Base-by-base conservation (phyloP, 1,140 invertebrate species). In the Zaprionus africanus region DNA sequence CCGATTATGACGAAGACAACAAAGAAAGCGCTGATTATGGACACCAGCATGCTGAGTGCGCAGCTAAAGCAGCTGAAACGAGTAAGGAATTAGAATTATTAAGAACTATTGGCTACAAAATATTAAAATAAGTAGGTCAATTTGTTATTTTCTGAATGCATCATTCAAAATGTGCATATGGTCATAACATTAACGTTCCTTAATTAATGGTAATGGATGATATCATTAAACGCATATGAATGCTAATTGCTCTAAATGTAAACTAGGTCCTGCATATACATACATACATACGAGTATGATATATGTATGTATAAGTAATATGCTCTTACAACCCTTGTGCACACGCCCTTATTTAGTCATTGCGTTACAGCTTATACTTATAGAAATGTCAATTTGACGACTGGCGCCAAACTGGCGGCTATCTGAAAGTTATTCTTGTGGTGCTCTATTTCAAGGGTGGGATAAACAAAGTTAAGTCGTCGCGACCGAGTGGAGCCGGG, bases 31-130 rank as follows among this genome's bases (percentile, higher is more conserved):
- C 90, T 91, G 43, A 91, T 82, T 4, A 91, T 72, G 3, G 90
- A 91, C 6, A 91, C 46, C 0, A 91, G 76, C 51, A 91, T 76
- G 69, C 81, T 92, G 2, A 91, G 72, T 31, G 90, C 90, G 43
- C 90, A 91, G 53, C 64, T 91, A 51, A 87, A 90, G 80, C 90
- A 91, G 69, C 90, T 91, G 56, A n/a, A 79, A 80, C 0, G 41
- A 62, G 22, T 17, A n/a, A 54, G 11, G 4, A n/a, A n/a, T n/a
- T n/a, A n/a, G n/a, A n/a, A n/a, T n/a, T n/a, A n/a, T n/a, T n/a
- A n/a, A n/a, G n/a, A n/a, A n/a, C n/a, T n/a, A n/a, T n/a, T n/a
- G n/a, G n/a, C n/a, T n/a, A n/a, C n/a, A n/a, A n/a, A n/a, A n/a
- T n/a, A n/a, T n/a, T 11, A 34, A 31, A 17, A 9, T 38, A 15